Base-by-base conservation (phyloP, 2,113 vertebrate genomes). In the Sturnus vulgaris region DNA sequence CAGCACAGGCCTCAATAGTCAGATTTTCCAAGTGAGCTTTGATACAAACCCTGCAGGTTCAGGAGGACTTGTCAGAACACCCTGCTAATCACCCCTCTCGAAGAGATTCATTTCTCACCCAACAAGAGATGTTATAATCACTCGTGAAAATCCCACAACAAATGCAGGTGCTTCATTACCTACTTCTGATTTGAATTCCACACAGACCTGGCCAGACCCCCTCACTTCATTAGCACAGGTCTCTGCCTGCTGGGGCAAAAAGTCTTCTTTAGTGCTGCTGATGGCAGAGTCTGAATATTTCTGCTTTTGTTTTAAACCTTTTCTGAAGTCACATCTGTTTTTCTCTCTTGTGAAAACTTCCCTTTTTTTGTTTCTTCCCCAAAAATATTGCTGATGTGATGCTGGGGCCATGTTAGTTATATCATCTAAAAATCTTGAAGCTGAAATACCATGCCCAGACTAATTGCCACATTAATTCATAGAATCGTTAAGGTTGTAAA, bases 1-100 rank as follows among this genome's bases (percentile, higher is more conserved):
- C 68, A 93, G 57, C 61, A 80, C 11, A 57, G 65, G 52, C 63
- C 53, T 80, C 64, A 60, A 33, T 12, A 93, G 24, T 23, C 84
- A 89, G 73, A 82, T 69, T 90, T 88, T 76, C 66, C 59, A 79
- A 64, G 40, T 0, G 1, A 82, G 57, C 37, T 88, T 88, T 83
- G 56, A 86, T 57, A 88, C 40, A 90, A 86, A 79, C 69, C 64
- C 56, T 86, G 35, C 47, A 75, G 60, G 63, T 86, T 83, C 31
- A 64, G 30, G n/a, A 93, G 69, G 64, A 79, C 69, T 83, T 96
- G 90, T 90, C 85, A 94, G 90, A 96, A 95, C 92, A 92, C 28
- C 53, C 56, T 53, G 44, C 40, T 92, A 40, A 85, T 91, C 77
- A 37, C 40, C 27, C 14, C 42, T 52, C 53, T 75, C 11, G 5